Conservation (phyloP, 2,113 vertebrate genomes). For the Melanerpes aurifrons region DNA sequence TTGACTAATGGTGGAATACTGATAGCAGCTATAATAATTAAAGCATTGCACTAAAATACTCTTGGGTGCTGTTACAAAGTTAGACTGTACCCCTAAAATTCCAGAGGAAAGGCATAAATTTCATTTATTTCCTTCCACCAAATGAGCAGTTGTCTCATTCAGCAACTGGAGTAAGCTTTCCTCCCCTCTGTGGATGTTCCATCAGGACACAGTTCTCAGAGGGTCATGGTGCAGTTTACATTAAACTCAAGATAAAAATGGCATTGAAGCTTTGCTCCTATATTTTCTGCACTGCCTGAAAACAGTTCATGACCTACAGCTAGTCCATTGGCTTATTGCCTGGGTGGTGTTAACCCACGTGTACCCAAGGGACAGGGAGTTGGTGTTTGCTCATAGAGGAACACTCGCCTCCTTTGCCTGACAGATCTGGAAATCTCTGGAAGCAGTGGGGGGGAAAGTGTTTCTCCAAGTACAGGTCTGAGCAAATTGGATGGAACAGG, state of each 20-base stretch:
- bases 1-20: slow-evolving; percentile 18
- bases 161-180: not conserved
- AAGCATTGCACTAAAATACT: slow-evolving; percentile 13
- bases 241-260: slow-evolving; percentile 57
- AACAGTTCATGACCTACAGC: slow-evolving; percentile 32
- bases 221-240: slow-evolving; percentile 43
- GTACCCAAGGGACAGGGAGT: not conserved
- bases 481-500: not conserved
- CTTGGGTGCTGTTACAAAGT: not conserved
- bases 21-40: slow-evolving; percentile 53
- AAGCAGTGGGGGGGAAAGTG: not conserved
- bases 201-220: slow-evolving; percentile 20
- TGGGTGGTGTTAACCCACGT: not conserved
- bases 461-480: not conserved
- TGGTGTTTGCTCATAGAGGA: slow-evolving; percentile 19
- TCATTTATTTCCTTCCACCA: not conserved
- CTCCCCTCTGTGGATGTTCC: not conserved
- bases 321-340: slow-evolving; percentile 10
- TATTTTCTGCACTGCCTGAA: slow-evolving; percentile 30
- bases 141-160: not conserved
- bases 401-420: not conserved
- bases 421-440: not conserved
- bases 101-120: slow-evolving; percentile 9
- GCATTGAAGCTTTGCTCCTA: slow-evolving; percentile 50
- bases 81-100: slow-evolving; percentile 42